Evolutionary conservation across 1,140 invertebrate species (phyloP), one percentile per base, ranked within the genome.

Genomic region (Lethrus apterus): DNA sequence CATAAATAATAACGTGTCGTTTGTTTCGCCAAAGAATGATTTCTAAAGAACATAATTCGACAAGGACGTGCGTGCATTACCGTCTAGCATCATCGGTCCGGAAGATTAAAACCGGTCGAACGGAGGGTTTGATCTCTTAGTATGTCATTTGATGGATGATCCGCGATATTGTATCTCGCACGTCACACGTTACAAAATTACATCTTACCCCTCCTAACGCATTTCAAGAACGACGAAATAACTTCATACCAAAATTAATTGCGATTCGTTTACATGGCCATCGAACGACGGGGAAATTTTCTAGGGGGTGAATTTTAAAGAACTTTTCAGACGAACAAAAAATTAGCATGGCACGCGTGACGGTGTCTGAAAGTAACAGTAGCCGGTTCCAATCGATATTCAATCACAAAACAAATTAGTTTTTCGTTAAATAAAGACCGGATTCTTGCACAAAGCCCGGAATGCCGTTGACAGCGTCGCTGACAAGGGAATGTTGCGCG

Each of bases 341-440:
- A n/a, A n/a, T n/a, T n/a, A n/a, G n/a, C n/a, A n/a, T n/a, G n/a
- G n/a, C n/a, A 33, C 31, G 7, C 4, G 8, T 5, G 7, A 33
- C 14, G 31, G 8, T n/a, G n/a, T 40, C n/a, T 7, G 36, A 40
- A 40, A 21, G 36, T 40, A 40, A 40, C 36, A 20, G 4, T 21
- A 20, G 29, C 47, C 20, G n/a, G n/a, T n/a, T 29, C 31, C 26
- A 38, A 36, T 52, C 46, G 46, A 48, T 52, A 52, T 52, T 52
- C 46, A 52, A 52, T 52, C 45, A 52, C 50, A 51, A 52, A 52
- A 48, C 45, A 52, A 52, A 52, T 52, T 52, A 52, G 50, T 52
- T 52, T 47, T 40, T 40, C 20, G 38, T 52, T 52, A 47, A 52
- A 48, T 52, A 52, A 52, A 52, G 50, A 36, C 45, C 19, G 33